These are phyloP conservation scores for Canis aureus DNA, from an alignment of 2,113 vertebrate species.

Conservation along the genomic window DNA sequence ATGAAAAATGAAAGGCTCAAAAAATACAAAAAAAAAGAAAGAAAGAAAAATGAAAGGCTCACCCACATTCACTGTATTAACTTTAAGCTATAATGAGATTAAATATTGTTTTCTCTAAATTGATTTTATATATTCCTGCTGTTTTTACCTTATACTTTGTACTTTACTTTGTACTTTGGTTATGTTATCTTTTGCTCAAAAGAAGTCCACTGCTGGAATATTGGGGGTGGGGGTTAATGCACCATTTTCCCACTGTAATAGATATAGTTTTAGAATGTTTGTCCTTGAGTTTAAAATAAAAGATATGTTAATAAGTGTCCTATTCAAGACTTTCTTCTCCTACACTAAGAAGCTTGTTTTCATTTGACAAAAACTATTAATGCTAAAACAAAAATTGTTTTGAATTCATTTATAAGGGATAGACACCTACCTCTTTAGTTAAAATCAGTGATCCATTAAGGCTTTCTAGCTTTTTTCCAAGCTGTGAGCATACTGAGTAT, in stretches of 20 bases:
- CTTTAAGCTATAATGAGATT: constrained; percentile 69
- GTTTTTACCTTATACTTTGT: constrained; percentile 64
- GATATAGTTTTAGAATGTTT: constrained; percentile 87
- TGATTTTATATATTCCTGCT: constrained; percentile 83
- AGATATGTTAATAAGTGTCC: constrained; percentile 86
- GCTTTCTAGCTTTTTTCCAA: constrained; percentile 88
- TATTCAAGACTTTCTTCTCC: constrained; percentile 81
- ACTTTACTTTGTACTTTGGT: constrained; percentile 79
- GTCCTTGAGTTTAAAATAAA: constrained; percentile 86
- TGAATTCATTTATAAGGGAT: constrained; percentile 86
- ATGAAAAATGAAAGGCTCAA: constrained; percentile 67
- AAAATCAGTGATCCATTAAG: constrained; percentile 91
- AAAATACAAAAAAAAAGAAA: no score
- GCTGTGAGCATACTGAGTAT: constrained; percentile 90
- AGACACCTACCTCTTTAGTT: constrained; percentile 88
- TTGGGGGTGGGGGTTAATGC: constrained; percentile 71
- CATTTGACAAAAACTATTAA: constrained; percentile 88
- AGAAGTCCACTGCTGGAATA: constrained; percentile 72
- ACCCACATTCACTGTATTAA: constrained; percentile 56
- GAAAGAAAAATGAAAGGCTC: constrained; percentile 65
- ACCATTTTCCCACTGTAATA: constrained; percentile 80
- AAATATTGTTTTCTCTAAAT: constrained; percentile 83
- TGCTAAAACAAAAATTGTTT: constrained; percentile 89
- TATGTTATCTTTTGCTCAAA: constrained; percentile 77
- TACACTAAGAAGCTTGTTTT: constrained; percentile 85